Evolutionary conservation across 2,113 vertebrate species (phyloP), one percentile per base, ranked within the genome.

Genomic region (Pseudorasbora parva): DNA sequence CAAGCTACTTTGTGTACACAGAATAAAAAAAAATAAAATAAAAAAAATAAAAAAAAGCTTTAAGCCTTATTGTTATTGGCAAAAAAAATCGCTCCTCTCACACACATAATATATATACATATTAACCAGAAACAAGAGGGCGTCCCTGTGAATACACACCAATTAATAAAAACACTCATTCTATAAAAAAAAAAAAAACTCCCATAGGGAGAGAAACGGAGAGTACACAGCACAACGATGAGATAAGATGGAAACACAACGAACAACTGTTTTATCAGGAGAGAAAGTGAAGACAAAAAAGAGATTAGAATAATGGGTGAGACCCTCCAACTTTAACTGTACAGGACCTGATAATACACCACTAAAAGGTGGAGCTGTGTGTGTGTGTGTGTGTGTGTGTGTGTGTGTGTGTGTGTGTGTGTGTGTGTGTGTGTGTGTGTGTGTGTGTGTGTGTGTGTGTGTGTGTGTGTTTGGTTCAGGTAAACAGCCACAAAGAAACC

Each of bases 171-270:
- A 71, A 15, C 30, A 54, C 68, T 49, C 56, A 10, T 49, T 21
- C 25, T 60, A 77, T 54, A 37, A 76, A 54, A 54, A 54, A 21
- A 15, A 4, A 33, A 33, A 4, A 2, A 66, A 30, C n/a, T n/a
- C n/a, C n/a, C n/a, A 3, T 30, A 30, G 30, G 10, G n/a, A 81
- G 54, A 82, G 84, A 74, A 64, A 68, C n/a, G 17, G 76, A 49
- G 33, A 49, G 45, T 72, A 59, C 43, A 19, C 41, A 73, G 64
- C 56, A 76, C 49, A 73, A 69, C 47, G 11, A 71, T 59, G 83
- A 81, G 87, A 89, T 87, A 89, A 88, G 56, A 66, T 21, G 82
- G 59, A 74, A 81, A 77, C 84, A 83, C 72, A 87, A 85, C 59
- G 45, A 80, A 83, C 82, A 73, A 82, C 30, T 25, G 41, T 69